Base-by-base conservation (phyloP, 2,797 vertebrate species). In the Holocentrus rufus region DNA sequence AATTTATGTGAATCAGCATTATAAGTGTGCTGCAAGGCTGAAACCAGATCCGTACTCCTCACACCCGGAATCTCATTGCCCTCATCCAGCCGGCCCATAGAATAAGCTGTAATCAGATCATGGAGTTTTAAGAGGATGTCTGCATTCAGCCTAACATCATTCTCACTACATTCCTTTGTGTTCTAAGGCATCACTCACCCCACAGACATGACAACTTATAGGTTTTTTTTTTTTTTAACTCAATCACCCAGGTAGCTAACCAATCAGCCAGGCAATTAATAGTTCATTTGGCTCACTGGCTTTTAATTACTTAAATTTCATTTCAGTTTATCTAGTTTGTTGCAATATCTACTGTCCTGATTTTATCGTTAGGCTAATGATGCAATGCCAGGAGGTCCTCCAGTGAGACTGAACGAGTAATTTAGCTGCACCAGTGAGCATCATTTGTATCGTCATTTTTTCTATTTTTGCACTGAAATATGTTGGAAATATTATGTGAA, bases 1-100 rank as follows among this genome's bases (percentile, higher is more conserved):
- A 78, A 79, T 88, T 65, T 58, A 58, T 69, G 74, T 89, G 89
- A 90, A 91, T 92, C 87, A 93, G 90, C 91, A 90, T 63, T 81
- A 82, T 88, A 64, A 78, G 72, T 23, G 57, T 76, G 78, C 88
- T 87, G 84, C 83, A 72, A 76, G 77, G 70, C 72, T 88, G 91
- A 93, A 93, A 93, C 85, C 81, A 77, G 89, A 92, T 85, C 75
- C 74, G 11, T 36, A 59, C 80, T 84, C 81, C 73, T 87, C 83
- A 85, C 83, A 80, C 80, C 73, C 74, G 49, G 17, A 82, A 86
- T 81, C 86, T 83, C 76, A 87, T 87, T 88, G 71, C 70, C 50
- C 73, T 85, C 69, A 83, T 84, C 61, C 80, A 81, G 79, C 78
- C 72, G 25, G 67, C 74, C 80, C 75, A 82, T 70, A 47, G 42